Evolutionary conservation across 2,113 vertebrate species (phyloP), one percentile per base, ranked within the genome.

Genomic region (Sturnira hondurensis): DNA sequence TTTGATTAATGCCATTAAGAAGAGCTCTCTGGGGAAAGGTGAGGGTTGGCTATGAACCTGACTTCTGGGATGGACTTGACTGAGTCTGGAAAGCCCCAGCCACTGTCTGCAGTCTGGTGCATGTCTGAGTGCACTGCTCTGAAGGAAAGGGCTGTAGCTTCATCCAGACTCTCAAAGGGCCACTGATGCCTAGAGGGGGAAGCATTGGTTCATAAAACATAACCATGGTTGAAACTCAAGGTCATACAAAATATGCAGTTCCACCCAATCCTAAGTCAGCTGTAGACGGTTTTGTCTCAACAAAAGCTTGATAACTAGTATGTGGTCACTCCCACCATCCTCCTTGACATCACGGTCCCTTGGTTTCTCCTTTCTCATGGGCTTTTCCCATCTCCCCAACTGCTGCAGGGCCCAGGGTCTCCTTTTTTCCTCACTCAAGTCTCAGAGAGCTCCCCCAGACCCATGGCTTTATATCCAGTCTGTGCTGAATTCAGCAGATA

Each of bases 41-140:
- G 31, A 28, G 54, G 24, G 2, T 6, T 38, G 9, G 19, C 47
- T 73, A 19, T 52, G n/a, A 71, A 67, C 12, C 56, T 4, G 11
- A 7, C 70, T 70, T n/a, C 56, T 38, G 38, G 20, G 8, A 22
- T 36, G 10, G 36, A 15, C 45, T 12, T 54, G 0, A 0, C 54
- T 36, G 22, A 9, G 15, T 86, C 47, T 67, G 61, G 45, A 63
- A 61, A 54, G 10, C 36, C n/a, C 24, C 0, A 13, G 63, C 7
- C 13, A 12, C 47, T 5, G 4, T n/a, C 84, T 50, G 4, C 5
- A 7, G 50, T 24, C 58, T 15, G 16, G 5, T 14, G 41, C 33
- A 20, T 89, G 2, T 52, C 50, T 45, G 52, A 41, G 4, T 83
- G 74, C n/a, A 5, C 65, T 85, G 70, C 65, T 83, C 84, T 56